Percentiles rank a stretch among this genome's conserved stretches.
Evolutionary conservation across 2,888 invertebrate genomes (phyloP).

Genomic region (Sminthurinus aureus): DNA sequence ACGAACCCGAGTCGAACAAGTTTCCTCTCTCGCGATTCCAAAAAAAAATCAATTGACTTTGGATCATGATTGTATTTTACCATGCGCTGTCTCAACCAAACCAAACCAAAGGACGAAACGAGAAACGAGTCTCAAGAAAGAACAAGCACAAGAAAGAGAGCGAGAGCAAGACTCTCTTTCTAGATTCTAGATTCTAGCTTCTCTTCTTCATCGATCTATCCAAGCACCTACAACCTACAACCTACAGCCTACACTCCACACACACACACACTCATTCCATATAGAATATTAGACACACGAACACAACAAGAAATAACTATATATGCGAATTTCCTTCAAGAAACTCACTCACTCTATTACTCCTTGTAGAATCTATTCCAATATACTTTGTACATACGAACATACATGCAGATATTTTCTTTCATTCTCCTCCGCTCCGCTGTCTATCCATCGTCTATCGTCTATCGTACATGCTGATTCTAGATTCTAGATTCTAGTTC

Average conservation of each 20-base stretch:
- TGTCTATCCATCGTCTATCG: not conserved
- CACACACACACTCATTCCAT: not conserved
- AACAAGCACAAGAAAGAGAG: not conserved
- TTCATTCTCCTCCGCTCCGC: too few species aligned
- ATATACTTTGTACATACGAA: constrained; percentile 25
- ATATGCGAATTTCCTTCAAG: constrained; percentile 29
- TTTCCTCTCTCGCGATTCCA: constrained; percentile 57
- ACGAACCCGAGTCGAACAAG: constrained; percentile 47
- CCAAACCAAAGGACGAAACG: too few species aligned
- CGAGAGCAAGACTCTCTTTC: constrained; percentile 31
- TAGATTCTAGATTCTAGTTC: not conserved
- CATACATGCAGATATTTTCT: constrained; percentile 30
- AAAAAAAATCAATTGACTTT: constrained; percentile 61
- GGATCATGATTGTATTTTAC: constrained; percentile 60
- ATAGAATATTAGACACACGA: constrained; percentile 1
- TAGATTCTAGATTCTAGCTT: constrained; percentile 43
- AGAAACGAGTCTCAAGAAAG: constrained; percentile 4
- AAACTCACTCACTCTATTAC: constrained; percentile 2
- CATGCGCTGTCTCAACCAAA: constrained; percentile 57
- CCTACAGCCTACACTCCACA: not conserved
- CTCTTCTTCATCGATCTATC: constrained; percentile 61
- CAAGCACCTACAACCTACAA: constrained; percentile 18
- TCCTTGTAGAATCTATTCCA: not conserved
- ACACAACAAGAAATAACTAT: constrained; percentile 34
- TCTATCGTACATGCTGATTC: not conserved